phyloP scores from a whole-genome alignment of 2,888 invertebrate species.

The Agrotis clavis region DNA sequence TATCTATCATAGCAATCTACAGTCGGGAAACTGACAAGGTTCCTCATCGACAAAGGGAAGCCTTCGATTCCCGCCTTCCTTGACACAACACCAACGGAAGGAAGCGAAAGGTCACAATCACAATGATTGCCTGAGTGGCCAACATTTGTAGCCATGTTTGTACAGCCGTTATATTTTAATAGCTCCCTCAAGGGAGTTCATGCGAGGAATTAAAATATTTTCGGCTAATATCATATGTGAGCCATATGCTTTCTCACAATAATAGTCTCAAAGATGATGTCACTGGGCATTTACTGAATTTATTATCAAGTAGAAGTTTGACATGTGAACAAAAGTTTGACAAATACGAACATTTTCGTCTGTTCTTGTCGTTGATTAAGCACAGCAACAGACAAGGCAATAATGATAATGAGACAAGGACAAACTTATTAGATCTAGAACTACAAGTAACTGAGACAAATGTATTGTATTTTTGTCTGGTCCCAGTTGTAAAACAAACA shows the following conservation, averaged over 20 bases:
- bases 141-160: slow-evolving; percentile 21
- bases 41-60: slow-evolving; percentile 40
- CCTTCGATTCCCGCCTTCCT: slow-evolving; percentile 34
- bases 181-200: slow-evolving; percentile 22
- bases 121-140: slow-evolving; percentile 5
- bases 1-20: slow-evolving; percentile 1
- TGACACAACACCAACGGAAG: slow-evolving; percentile 21
- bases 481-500: no score
- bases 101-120: slow-evolving; percentile 43
- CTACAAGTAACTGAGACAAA: no score
- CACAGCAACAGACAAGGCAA: no score
- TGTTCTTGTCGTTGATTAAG: background rate
- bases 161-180: slow-evolving; percentile 40
- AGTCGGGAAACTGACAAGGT: slow-evolving; percentile 29
- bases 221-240: slow-evolving; percentile 47
- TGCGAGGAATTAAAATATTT: slow-evolving; percentile 33
- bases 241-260: slow-evolving; percentile 55
- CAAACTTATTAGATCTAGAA: no score
- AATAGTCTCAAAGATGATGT: slow-evolving; percentile 45
- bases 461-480: no score
- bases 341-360: background rate
- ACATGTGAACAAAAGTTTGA: slow-evolving; percentile 5
- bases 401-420: no score
- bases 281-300: slow-evolving; percentile 34
- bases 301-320: slow-evolving; percentile 23